Conservation (phyloP, 2,797 vertebrate species). For the Urocyon cinereoargenteus region DNA sequence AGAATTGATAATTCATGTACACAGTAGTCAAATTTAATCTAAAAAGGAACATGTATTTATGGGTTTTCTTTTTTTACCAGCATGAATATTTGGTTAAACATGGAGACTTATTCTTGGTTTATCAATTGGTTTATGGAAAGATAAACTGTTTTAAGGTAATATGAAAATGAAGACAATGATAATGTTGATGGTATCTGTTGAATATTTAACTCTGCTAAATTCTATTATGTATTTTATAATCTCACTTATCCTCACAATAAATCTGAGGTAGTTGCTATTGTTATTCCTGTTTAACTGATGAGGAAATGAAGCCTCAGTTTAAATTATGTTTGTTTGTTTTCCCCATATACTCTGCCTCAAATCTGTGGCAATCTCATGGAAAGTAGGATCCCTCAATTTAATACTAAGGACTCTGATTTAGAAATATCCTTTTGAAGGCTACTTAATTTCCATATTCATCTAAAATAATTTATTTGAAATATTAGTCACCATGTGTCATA, state of each 20-base stretch:
- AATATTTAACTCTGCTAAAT: slow-evolving; percentile 32
- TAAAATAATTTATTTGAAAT: background rate
- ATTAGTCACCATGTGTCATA: background rate
- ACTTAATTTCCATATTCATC: slow-evolving; percentile 27
- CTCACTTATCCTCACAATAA: background rate
- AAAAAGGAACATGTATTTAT: background rate
- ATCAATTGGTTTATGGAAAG: background rate
- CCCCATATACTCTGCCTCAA: background rate
- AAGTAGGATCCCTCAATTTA: background rate
- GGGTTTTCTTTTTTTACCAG: background rate
- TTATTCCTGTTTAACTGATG: background rate
- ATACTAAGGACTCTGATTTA: slow-evolving; percentile 7
- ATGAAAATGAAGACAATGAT: background rate
- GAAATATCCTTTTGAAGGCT: slow-evolving; percentile 24
- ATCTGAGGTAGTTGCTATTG: background rate
- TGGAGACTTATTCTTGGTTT: background rate
- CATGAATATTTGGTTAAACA: background rate
- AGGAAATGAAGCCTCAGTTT: background rate
- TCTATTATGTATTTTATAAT: slow-evolving; percentile 23
- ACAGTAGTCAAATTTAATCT: background rate
- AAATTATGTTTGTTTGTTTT: background rate
- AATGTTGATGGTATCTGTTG: background rate
- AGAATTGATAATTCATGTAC: background rate
- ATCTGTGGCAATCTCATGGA: background rate
- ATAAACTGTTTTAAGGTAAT: background rate